Evolutionary conservation across 2,888 invertebrate genomes (phyloP).

Genomic region (Dryomyza anilis): DNA sequence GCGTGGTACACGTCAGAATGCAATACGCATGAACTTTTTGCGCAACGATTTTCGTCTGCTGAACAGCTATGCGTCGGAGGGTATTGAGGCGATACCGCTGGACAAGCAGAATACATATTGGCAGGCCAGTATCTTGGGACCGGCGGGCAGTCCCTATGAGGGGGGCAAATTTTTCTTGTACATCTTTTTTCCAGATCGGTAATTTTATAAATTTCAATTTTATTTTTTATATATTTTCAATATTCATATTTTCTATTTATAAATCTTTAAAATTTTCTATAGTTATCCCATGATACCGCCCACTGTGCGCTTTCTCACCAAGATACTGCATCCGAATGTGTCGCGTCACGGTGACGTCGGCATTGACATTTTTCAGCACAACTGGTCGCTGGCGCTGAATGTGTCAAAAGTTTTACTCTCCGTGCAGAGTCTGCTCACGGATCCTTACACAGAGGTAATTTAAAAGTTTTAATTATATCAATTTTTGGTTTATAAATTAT

Average conservation of each 20-base stretch:
- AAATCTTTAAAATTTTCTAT: constrained; percentile 21
- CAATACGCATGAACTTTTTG: constrained; percentile 81
- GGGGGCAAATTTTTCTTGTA: constrained; percentile 91
- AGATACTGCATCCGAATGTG: constrained; percentile 93
- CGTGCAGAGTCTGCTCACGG: constrained; percentile 85
- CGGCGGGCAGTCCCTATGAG: constrained; percentile 91
- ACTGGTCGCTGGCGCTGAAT: constrained; percentile 94
- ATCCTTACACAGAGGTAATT: constrained; percentile 81
- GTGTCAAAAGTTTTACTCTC: constrained; percentile 87
- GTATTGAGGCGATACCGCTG: constrained; percentile 60
- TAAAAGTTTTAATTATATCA: neutral
- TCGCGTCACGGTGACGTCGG: constrained; percentile 95
- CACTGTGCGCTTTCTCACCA: constrained; percentile 87
- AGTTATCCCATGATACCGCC: constrained; percentile 92
- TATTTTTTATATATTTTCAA: neutral
- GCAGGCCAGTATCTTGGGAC: constrained; percentile 92
- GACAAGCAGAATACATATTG: constrained; percentile 70
- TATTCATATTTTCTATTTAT: constrained; percentile 5
- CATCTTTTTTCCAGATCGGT: constrained; percentile 84
- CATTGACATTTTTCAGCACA: constrained; percentile 92
- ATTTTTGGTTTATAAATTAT: neutral
- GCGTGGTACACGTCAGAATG: constrained; percentile 74
- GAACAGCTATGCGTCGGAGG: constrained; percentile 59
- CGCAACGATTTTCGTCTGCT: constrained; percentile 71
- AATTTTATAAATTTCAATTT: constrained; percentile 44